Base-by-base conservation (phyloP, 2,888 invertebrate genomes). In the Parnassius mnemosyne region DNA sequence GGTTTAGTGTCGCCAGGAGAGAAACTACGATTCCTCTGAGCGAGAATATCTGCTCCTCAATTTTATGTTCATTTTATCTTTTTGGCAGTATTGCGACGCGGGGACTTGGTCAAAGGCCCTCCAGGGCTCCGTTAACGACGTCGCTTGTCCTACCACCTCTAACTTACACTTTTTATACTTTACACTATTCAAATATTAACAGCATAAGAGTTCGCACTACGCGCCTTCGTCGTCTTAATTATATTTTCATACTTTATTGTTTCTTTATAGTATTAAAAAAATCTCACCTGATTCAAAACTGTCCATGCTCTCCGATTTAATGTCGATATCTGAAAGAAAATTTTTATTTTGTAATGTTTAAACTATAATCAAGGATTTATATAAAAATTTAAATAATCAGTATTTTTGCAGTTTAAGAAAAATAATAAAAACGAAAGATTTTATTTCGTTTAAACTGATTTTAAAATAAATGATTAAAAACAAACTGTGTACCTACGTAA, bases 31-130 rank as follows among this genome's bases (percentile, higher is more conserved):
- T 84, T 88, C 90, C 89, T 89, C 83, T 73, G 88, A 85, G 90
- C 86, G 79, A 74, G 84, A 83, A 83, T 88, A 89, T 89, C 87
- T 85, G 79, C 84, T 87, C 80, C 87, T 89, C 85, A 89, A 90
- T 84, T 89, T 90, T 90, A 90, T 87, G 89, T 90, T 88, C 89
- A 86, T 90, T 90, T 91, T 90, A 91, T 91, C 88, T 90, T 89
- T 90, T 86, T 84, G 87, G 82, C 84, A 83, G 87, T 89, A 89
- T 87, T 88, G 87, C 87, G 86, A 85, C 76, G 76, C 83, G 80
- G 89, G 85, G 87, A 86, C 83, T 81, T 78, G 77, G 81, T 71
- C 84, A 86, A 90, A 85, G 83, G 86, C 87, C 81, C 90, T 91
- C 90, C 70, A 81, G 89, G 89, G 90, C 80, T 87, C 78, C 89